A percentile compares a stretch with the other conserved stretches of the same genome.
Conservation (phyloP, 2,888 invertebrate species). For the Apamea anceps region DNA sequence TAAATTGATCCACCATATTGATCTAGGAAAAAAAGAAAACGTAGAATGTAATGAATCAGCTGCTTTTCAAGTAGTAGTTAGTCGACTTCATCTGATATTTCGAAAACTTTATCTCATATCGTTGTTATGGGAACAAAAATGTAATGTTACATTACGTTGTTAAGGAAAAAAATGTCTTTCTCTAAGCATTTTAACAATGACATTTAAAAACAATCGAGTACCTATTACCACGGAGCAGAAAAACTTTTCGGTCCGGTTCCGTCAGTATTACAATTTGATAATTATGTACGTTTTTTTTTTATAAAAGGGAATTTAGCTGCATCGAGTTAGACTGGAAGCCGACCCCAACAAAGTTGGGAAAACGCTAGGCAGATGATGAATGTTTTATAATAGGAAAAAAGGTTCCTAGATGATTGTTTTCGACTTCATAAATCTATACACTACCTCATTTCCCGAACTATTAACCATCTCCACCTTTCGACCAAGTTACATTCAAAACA, state of each 20-base stretch:
- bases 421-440: neutral
- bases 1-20: neutral
- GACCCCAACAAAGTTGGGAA: neutral
- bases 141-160: too few relatives aligned
- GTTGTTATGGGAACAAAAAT: neutral
- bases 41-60: neutral
- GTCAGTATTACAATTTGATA: neutral
- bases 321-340: neutral
- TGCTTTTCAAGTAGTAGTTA: neutral
- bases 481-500: slow-evolving; percentile 6
- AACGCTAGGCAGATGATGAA: neutral
- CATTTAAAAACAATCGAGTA: neutral
- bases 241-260: too few relatives aligned
- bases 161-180: too few relatives aligned
- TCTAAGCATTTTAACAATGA: neutral
- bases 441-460: neutral
- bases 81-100: too few relatives aligned
- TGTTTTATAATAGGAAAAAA: neutral
- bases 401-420: too few relatives aligned
- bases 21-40: slow-evolving; percentile 16
- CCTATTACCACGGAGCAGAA: neutral
- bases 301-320: neutral
- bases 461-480: neutral
- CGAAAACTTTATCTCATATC: neutral
- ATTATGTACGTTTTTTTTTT: neutral